phyloP scores from a whole-genome alignment of 2,797 vertebrate species.

The Clarias platycephalus region DNA sequence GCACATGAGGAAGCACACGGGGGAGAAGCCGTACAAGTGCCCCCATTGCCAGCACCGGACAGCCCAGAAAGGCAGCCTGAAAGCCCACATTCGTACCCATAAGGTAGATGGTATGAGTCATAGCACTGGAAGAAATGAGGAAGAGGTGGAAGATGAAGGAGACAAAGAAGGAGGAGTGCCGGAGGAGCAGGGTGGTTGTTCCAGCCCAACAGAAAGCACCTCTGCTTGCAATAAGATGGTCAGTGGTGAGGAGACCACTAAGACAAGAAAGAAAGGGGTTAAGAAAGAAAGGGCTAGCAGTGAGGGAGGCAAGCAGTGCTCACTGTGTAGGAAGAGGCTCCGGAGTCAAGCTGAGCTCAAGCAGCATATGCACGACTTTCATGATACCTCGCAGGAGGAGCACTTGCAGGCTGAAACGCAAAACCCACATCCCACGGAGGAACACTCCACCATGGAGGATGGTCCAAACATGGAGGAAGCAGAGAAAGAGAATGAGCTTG shows the following conservation, averaged over 20 bases:
- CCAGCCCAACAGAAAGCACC: slow-evolving; percentile 77
- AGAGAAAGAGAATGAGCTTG: slow-evolving; percentile 56
- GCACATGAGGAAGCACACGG: slow-evolving; percentile 97
- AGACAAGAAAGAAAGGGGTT: slow-evolving; percentile 80
- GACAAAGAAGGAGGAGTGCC: slow-evolving; percentile 73
- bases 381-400: slow-evolving; percentile 76
- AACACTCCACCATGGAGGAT: slow-evolving; percentile 58
- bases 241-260: slow-evolving; percentile 75
- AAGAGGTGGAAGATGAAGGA: slow-evolving; percentile 57
- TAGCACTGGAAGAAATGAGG: slow-evolving; percentile 72
- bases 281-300: slow-evolving; percentile 73
- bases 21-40: slow-evolving; percentile 97
- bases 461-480: slow-evolving; percentile 46
- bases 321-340: slow-evolving; percentile 78
- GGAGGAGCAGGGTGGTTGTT: slow-evolving; percentile 72
- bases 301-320: slow-evolving; percentile 64
- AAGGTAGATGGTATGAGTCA: slow-evolving; percentile 86
- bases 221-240: slow-evolving; percentile 81
- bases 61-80: slow-evolving; percentile 94
- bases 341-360: slow-evolving; percentile 75
- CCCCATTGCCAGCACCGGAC: slow-evolving; percentile 94
- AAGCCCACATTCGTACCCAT: slow-evolving; percentile 94
- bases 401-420: slow-evolving; percentile 77
- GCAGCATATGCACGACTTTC: slow-evolving; percentile 75
- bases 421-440: slow-evolving; percentile 77